phyloP scores from a whole-genome alignment of 2,888 invertebrate species.

The Spicauda simplicius region DNA sequence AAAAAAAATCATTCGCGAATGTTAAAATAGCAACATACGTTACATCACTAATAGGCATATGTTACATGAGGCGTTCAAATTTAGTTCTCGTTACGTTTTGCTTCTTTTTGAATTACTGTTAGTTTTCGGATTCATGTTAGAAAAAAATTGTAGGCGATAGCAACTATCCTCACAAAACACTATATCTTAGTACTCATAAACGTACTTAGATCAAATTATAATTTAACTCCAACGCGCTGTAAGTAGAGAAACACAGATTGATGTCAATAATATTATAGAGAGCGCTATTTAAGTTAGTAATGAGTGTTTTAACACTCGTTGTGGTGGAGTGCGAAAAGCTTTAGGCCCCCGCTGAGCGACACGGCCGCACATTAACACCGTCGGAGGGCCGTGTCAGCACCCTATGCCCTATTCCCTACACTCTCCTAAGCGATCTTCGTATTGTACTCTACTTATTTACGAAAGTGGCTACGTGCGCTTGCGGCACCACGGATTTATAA shows the following conservation, averaged over 20 bases:
- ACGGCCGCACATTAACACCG: conserved; percentile 67
- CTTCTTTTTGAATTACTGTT: too few species aligned
- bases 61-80: too few species aligned
- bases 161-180: too few species aligned
- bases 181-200: too few species aligned
- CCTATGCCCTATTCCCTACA: conserved; percentile 35
- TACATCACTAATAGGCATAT: too few species aligned
- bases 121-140: too few species aligned
- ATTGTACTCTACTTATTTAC: conserved; percentile 1
- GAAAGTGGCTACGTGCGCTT: neutral
- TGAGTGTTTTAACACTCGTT: conserved; percentile 64
- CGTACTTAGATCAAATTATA: neutral
- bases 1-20: too few species aligned
- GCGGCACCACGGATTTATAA: neutral
- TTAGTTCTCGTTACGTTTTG: too few species aligned
- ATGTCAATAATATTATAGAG: conserved; percentile 20
- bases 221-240: neutral
- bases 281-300: conserved; percentile 48
- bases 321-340: conserved; percentile 73
- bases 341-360: conserved; percentile 70
- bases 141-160: too few species aligned
- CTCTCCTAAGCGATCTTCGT: conserved; percentile 15
- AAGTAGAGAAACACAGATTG: conserved; percentile 32
- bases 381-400: conserved; percentile 54
- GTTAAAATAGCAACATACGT: too few species aligned